Evolutionary conservation across 1,140 invertebrate species (phyloP).

Genomic region (Mya arenaria): DNA sequence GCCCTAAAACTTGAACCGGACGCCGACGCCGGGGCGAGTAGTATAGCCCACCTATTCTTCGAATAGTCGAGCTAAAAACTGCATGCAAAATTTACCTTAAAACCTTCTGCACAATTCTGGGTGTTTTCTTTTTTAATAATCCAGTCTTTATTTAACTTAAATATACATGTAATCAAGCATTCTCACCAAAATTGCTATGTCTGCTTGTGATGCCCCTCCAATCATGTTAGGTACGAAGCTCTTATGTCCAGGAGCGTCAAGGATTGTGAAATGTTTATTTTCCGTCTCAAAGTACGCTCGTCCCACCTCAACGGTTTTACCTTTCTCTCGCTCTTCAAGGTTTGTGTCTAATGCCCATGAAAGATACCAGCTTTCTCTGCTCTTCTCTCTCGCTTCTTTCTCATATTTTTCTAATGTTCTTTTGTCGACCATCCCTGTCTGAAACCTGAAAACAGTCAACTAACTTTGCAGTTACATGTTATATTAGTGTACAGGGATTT

Average conservation of each 20-base stretch:
- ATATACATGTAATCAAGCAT: too few species aligned
- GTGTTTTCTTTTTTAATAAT: too few species aligned
- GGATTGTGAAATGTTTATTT: slow-evolving; percentile 99
- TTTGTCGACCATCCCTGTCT: slow-evolving; percentile 99
- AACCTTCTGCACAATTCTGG: too few species aligned
- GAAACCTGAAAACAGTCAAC: slow-evolving; percentile 83
- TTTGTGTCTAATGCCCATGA: slow-evolving; percentile 99
- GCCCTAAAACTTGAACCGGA: too few species aligned
- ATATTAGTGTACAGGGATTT: too few species aligned
- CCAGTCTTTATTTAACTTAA: too few species aligned
- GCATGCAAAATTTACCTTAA: too few species aligned
- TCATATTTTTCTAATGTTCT: slow-evolving; percentile 99
- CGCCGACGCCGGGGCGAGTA: too few species aligned
- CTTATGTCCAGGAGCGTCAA: slow-evolving; percentile 99
- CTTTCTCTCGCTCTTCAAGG: slow-evolving; percentile 91
- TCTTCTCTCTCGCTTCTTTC: slow-evolving; percentile 99
- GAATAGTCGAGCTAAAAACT: too few species aligned
- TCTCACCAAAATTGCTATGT: slow-evolving; percentile 95
- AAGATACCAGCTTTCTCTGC: slow-evolving; percentile 99
- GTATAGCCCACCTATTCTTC: too few species aligned
- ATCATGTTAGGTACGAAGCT: slow-evolving; percentile 99
- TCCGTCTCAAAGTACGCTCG: slow-evolving; percentile 99
- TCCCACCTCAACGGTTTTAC: slow-evolving; percentile 99
- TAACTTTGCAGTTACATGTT: too few species aligned
- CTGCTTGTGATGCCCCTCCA: slow-evolving; percentile 95